Evolutionary conservation across 1,140 invertebrate species (phyloP).

Genomic region (Formica selysi): DNA sequence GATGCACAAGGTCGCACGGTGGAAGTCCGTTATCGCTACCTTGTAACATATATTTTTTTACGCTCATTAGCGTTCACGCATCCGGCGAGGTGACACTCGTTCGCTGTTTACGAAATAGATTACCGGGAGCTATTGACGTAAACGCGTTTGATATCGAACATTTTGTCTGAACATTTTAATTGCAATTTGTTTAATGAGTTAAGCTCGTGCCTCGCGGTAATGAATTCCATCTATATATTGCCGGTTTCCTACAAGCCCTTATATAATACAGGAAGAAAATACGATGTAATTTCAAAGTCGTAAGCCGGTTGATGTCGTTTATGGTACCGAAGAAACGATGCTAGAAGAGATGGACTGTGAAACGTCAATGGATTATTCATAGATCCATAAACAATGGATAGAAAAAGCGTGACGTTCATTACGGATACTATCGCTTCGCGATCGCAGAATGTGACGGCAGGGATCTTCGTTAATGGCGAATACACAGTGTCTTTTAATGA

Average conservation of each 20-base stretch:
- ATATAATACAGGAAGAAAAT: constrained; percentile 25
- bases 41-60: constrained; percentile 76
- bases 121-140: constrained; percentile 41
- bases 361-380: constrained; percentile 51
- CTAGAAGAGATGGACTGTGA: background rate
- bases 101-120: constrained; percentile 27
- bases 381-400: background rate
- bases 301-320: background rate
- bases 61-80: constrained; percentile 55
- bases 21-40: constrained; percentile 66
- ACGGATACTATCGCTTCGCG: constrained; percentile 29
- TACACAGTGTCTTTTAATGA: constrained; percentile 43
- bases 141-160: constrained; percentile 7
- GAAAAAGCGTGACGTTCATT: constrained; percentile 23
- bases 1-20: constrained; percentile 61
- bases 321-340: background rate
- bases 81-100: constrained; percentile 50
- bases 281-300: constrained; percentile 1
- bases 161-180: background rate
- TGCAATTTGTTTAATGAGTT: constrained; percentile 30
- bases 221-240: constrained; percentile 39
- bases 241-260: constrained; percentile 13
- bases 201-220: background rate
- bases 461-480: constrained; percentile 21
- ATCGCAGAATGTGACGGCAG: background rate